A percentile compares a stretch with the other conserved stretches of the same genome.
phyloP scores from a whole-genome alignment of 2,888 invertebrate genomes.

The Phrixothrix hirtus region DNA sequence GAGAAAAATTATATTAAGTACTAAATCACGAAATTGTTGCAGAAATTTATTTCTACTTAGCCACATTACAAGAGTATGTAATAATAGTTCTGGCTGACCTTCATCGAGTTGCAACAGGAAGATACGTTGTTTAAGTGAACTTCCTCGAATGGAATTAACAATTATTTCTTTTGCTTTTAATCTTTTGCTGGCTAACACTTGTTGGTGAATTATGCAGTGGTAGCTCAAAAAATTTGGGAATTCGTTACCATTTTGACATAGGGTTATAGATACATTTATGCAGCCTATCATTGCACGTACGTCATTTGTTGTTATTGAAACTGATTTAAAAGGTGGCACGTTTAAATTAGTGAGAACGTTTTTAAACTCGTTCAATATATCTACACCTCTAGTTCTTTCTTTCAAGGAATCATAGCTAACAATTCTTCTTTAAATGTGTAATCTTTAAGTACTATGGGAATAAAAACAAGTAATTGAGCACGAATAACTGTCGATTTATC shows the following conservation, averaged over 20 bases:
- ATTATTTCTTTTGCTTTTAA: too few species aligned
- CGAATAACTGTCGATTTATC: slow-evolving; percentile 1
- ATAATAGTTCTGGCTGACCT: slow-evolving; percentile 7
- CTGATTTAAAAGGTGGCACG: too few species aligned
- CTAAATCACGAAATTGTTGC: slow-evolving; percentile 19
- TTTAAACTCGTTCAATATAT: too few species aligned
- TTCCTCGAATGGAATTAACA: slow-evolving; percentile 17
- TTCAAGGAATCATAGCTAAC: slow-evolving; percentile 31
- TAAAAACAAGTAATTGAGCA: slow-evolving; percentile 28
- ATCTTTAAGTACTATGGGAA: slow-evolving; percentile 28
- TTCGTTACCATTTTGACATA: too few species aligned
- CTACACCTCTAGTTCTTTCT: slow-evolving; percentile 31
- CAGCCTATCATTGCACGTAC: too few species aligned
- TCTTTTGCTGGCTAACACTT: too few species aligned
- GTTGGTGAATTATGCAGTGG: too few species aligned
- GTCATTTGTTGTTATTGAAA: too few species aligned
- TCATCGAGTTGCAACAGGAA: slow-evolving; percentile 18
- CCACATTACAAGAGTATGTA: slow-evolving; percentile 23
- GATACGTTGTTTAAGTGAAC: slow-evolving; percentile 5
- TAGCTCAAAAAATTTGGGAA: too few species aligned
- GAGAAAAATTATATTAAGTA: slow-evolving; percentile 17
- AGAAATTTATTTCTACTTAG: slow-evolving; percentile 15
- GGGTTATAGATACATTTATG: too few species aligned
- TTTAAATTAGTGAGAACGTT: too few species aligned
- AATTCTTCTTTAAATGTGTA: slow-evolving; percentile 30